These are phyloP conservation scores for Recurvirostra avosetta DNA, from an alignment of 2,113 vertebrate species.

Conservation along the genomic window DNA sequence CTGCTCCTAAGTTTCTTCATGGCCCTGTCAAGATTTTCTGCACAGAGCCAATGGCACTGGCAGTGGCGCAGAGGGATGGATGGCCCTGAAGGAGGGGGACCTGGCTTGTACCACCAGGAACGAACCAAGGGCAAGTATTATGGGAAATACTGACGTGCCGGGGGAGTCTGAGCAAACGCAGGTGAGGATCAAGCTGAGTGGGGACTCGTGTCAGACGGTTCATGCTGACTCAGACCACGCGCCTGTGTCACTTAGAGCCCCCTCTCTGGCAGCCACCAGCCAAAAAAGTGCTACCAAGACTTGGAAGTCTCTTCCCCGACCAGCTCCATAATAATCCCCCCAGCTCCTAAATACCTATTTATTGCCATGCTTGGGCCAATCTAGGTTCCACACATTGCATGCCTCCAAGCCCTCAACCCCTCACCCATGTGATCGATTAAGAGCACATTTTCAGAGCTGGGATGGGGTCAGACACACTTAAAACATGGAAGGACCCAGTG, in stretches of 20 bases:
- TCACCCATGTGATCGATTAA: not conserved
- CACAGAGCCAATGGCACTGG: not conserved
- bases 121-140: too few species aligned
- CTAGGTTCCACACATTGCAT: fast-evolving
- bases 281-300: not conserved
- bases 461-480: not conserved
- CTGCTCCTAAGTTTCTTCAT: not conserved
- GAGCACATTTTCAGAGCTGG: fast-evolving
- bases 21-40: not conserved
- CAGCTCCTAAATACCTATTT: not conserved
- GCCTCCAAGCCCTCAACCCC: not conserved
- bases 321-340: not conserved
- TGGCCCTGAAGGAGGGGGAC: not conserved
- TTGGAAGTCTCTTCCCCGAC: not conserved
- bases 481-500: fast-evolving
- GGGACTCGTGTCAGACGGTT: not conserved
- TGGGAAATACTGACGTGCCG: not conserved
- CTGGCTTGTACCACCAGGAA: not conserved
- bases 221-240: not conserved
- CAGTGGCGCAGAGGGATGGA: not conserved
- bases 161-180: not conserved
- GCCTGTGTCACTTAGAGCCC: not conserved
- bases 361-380: not conserved
- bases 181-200: not conserved
- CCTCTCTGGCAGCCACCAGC: not conserved